A percentile compares a stretch with the other conserved stretches of the same genome.
Evolutionary conservation across 2,888 invertebrate species (phyloP).

Genomic region (Petrolisthes manimaculis): DNA sequence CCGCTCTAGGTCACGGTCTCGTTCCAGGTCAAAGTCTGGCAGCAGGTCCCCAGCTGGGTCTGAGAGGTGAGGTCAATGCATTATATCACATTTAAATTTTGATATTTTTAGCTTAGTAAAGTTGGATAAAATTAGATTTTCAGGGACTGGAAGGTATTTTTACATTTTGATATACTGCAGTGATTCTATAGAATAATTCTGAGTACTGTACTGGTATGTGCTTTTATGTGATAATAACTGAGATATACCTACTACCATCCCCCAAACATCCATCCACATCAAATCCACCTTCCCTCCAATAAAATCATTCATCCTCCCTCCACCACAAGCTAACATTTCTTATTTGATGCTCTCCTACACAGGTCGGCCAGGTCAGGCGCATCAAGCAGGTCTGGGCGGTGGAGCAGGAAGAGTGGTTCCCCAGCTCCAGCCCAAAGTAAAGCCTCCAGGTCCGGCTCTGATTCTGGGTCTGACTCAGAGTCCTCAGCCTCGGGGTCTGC

Average conservation of each 20-base stretch:
- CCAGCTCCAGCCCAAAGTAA: slow-evolving; percentile 18
- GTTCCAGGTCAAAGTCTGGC: slow-evolving; percentile 28
- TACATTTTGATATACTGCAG: too few relatives aligned
- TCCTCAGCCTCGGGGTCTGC: slow-evolving; percentile 49
- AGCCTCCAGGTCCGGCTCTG: slow-evolving; percentile 23
- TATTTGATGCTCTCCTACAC: not conserved
- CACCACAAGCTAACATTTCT: not conserved
- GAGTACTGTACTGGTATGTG: too few relatives aligned
- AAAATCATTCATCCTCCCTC: not conserved
- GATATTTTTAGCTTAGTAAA: too few relatives aligned
- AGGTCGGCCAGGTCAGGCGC: slow-evolving; percentile 40
- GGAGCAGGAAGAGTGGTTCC: not conserved
- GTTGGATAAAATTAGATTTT: not conserved
- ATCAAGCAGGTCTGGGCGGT: slow-evolving; percentile 19
- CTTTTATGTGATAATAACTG: not conserved
- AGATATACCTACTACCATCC: not conserved
- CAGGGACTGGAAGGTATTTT: not conserved
- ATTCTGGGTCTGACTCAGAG: slow-evolving; percentile 49
- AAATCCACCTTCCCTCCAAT: not conserved
- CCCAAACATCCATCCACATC: not conserved
- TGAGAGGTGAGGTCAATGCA: not conserved
- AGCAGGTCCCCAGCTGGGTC: slow-evolving; percentile 41
- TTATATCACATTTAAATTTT: not conserved
- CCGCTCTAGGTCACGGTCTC: slow-evolving; percentile 26
- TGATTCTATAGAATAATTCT: too few relatives aligned